A percentile compares a stretch with the other conserved stretches of the same genome.
Evolutionary conservation across 1,140 invertebrate genomes (phyloP).

Genomic region (Lepidotrigona ventralis): DNA sequence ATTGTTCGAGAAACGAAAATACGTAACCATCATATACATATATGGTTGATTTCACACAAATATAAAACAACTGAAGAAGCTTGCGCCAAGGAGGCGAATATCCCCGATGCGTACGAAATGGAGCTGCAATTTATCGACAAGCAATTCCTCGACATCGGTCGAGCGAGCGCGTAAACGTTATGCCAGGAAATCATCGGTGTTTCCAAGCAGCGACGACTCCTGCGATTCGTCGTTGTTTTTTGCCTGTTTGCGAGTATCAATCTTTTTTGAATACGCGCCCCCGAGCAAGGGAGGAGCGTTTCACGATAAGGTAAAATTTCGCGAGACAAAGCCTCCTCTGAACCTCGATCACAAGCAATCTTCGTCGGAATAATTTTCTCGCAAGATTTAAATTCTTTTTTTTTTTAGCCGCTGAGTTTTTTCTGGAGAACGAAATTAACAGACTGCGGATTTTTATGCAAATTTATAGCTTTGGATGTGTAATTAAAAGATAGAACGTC

Average conservation of each 20-base stretch:
- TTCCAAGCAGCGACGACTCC: conserved; percentile 19
- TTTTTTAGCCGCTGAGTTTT: background rate
- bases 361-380: background rate
- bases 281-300: too few species aligned
- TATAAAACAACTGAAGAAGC: conserved; percentile 11
- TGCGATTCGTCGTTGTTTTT: background rate
- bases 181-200: conserved; percentile 20
- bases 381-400: background rate
- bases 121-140: conserved; percentile 39
- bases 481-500: too few species aligned
- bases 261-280: background rate
- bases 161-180: conserved; percentile 44
- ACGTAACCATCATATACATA: too few species aligned
- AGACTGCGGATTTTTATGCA: background rate
- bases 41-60: background rate
- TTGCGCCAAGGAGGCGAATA: background rate
- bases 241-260: background rate
- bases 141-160: conserved; percentile 1
- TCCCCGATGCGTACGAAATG: background rate
- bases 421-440: background rate
- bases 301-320: background rate
- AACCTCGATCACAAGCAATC: background rate
- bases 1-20: background rate
- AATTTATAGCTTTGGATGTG: too few species aligned
- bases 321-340: background rate